Evolutionary conservation across 1,140 invertebrate genomes (phyloP), one percentile per base, ranked within the genome.

Genomic region (Arctopsyche grandis): DNA sequence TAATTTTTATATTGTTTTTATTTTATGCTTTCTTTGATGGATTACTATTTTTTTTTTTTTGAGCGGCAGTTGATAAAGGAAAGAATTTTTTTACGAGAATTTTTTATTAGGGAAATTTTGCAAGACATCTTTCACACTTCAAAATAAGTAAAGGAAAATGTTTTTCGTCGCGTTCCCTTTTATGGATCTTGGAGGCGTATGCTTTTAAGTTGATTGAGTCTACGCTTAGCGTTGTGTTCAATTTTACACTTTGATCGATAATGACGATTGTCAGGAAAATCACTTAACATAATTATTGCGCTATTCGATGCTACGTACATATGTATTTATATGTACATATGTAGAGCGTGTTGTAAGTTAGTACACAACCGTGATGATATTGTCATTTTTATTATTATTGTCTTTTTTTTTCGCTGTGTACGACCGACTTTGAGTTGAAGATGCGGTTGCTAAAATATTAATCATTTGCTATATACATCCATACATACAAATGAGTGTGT

Each of bases 121-220:
- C 14, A 10, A 66, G 63, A 66, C 63, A 66, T 66, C 63, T 66
- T 21, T 66, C 63, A 66, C 63, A 66, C 63, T 66, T 66, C 63
- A 66, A 29, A 66, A 66, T 9, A n/a, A 66, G 63, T 12, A 24
- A 14, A 60, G 58, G n/a, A 66, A n/a, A 66, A 66, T 66, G 5
- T 66, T 66, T 66, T 26, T 60, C 21, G 9, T 66, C 24, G 63
- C 63, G 4, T 16, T 52, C 10, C 48, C 48, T 16, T 5, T 52
- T 38, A 38, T 38, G 7, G 29, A 7, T 7, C 29, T 38, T 38
- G 29, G 29, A 38, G 56, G 56, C 1, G 21, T 19, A 60, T 22
- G 63, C 63, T 66, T 66, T 66, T 22, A 66, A 19, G 63, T 66
- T 66, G 63, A 66, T 66, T 66, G 63, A 66, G 63, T 9, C n/a